phyloP scores from a whole-genome alignment of 2,888 invertebrate genomes.

The Pedicia rivosa region DNA sequence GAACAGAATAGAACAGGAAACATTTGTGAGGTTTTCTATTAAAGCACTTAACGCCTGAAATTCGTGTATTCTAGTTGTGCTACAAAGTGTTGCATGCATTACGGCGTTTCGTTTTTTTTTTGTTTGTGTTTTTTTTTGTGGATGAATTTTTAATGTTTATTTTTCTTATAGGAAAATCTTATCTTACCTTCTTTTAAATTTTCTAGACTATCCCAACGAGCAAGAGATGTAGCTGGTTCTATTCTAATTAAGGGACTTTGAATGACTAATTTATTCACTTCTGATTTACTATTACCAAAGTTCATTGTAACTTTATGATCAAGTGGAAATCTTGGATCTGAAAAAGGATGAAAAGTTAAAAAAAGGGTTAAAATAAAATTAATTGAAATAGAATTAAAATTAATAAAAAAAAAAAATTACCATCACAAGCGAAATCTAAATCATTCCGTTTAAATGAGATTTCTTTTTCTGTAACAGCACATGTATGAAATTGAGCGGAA shows the following conservation, averaged over 20 bases:
- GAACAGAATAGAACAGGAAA: too few relatives aligned
- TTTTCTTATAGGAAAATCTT: too few relatives aligned
- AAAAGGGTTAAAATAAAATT: background rate
- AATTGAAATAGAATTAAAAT: background rate
- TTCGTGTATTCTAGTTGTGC: too few relatives aligned
- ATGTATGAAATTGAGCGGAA: conserved; percentile 87
- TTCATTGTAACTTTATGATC: conserved; percentile 15
- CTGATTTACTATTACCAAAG: conserved; percentile 7
- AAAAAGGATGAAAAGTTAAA: conserved; percentile 7
- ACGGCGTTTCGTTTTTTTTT: too few relatives aligned
- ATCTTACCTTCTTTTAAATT: conserved; percentile 16
- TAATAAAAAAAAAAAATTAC: conserved; percentile 31
- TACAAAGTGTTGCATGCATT: too few relatives aligned
- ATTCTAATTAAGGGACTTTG: conserved; percentile 19
- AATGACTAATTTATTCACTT: conserved; percentile 14
- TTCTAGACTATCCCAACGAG: conserved; percentile 16
- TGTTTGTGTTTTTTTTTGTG: too few relatives aligned
- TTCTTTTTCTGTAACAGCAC: conserved; percentile 73
- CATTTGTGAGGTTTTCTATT: too few relatives aligned
- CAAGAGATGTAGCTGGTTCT: conserved; percentile 13
- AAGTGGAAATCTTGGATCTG: conserved; percentile 17
- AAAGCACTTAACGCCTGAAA: too few relatives aligned
- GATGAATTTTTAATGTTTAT: too few relatives aligned
- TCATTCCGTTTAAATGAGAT: conserved; percentile 74
- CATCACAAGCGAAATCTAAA: conserved; percentile 69